Base-by-base conservation (phyloP, 1,140 invertebrate genomes). In the Tetramorium alpestre region DNA sequence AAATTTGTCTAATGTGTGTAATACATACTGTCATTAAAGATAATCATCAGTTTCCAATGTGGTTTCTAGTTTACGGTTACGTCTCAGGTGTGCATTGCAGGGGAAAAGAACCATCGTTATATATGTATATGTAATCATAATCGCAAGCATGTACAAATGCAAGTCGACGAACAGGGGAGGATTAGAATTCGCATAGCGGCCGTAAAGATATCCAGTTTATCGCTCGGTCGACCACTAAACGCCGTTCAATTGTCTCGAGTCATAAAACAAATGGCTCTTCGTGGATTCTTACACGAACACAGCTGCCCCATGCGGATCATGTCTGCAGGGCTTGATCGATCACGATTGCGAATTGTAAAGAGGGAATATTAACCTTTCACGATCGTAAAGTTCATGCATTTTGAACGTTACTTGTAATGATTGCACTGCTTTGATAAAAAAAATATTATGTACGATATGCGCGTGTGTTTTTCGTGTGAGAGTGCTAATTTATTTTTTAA, bases 161-260 rank as follows among this genome's bases (percentile, higher is more conserved):
- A 72, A 22, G 54, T 47, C 28, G 44, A 38, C 58, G n/a, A 47
- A 58, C 16, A 38, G 41, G 41, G 65, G 44, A 49, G 41, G 65
- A 41, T 72, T 82, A 87, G 72, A 82, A 89, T 58, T 75, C 47
- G 41, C 82, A 69, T 75, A 81, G 70, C 70, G 84, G 85, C 81
- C 90, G 78, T 92, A 91, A 92, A 92, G 90, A 91, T 91, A 90
- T 73, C 84, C 86, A 86, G 49, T 77, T 88, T 88, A 89, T 87
- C 54, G 84, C 54, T 75, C 58, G 62, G 44, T 28, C 56, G 47
- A 25, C 73, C 75, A 86, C 89, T 91, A 91, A 92, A 92, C 72
- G 88, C 87, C 86, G 82, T 85, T 89, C 90, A 85, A 87, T 86
- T 87, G 85, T 92, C 89, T 85, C 87, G 90, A 91, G 81, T 89